Base-by-base conservation (phyloP, 1,140 invertebrate species). In the Lepidurus couesii region DNA sequence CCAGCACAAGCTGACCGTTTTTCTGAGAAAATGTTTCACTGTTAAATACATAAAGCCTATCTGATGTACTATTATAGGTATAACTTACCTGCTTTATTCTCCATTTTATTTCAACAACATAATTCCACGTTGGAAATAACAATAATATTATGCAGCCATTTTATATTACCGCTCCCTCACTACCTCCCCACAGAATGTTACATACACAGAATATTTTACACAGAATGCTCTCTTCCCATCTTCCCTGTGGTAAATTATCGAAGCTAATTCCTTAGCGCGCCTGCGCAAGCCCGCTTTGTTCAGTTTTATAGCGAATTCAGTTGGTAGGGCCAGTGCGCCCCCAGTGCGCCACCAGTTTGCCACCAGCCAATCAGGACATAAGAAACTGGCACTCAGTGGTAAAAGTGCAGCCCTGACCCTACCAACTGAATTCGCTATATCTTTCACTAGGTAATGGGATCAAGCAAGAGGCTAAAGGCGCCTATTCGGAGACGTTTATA, bases 1-100 rank as follows among this genome's bases (percentile, higher is more conserved):
- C 91, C 91, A 75, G 91, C 90, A 85, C 92, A 93, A 79, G 78
- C 80, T 53, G 78, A 42, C 75, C 74, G n/a, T 45, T 73, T 79
- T 34, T 34, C 76, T 21, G 10, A 3, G 43, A 34, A 34, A 21
- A 75, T 75, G 16, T 44, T 44, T 24, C 26, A 44, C 13, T 7
- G 44, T 7, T 16, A 75, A 75, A 34, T 43, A 44, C 0, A n/a
- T 75, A 24, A 13, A 34, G 5, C n/a, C 6, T 75, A 21, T 16
- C 9, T 65, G 16, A 65, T 7, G 21, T n/a, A n/a, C 16, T 13
- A 65, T 7, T 21, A 3, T 65, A 65, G 13, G 9, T 34, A 65
- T 16, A 65, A 65, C 3, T 65, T 65, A 65, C 53, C 53, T 65
- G n/a, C 53, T 65, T 7, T 13, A 1, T 65, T 65, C 21, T 65